phyloP scores from a whole-genome alignment of 1,140 invertebrate species.

The Orchestia grillus region DNA sequence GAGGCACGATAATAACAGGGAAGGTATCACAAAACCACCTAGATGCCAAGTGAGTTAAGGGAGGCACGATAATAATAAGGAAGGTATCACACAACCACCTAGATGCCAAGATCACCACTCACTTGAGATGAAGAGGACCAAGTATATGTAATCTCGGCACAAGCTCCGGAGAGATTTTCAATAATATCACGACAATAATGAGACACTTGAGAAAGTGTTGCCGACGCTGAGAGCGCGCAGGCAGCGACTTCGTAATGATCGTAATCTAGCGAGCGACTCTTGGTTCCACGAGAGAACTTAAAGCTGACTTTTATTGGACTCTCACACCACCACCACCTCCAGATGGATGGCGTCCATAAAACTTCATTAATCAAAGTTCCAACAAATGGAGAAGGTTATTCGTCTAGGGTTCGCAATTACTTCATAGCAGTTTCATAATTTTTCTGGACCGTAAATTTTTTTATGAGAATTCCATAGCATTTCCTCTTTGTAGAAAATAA shows the following conservation, averaged over 20 bases:
- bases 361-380: constrained; percentile 24
- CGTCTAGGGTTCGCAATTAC: not conserved
- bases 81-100: not conserved
- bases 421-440: not conserved
- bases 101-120: not conserved
- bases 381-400: not conserved
- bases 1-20: too few relatives aligned
- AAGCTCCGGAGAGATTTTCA: not conserved
- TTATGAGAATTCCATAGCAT: not conserved
- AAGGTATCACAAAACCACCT: not conserved
- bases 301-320: constrained; percentile 35
- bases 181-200: not conserved
- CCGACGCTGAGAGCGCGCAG: not conserved
- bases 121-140: not conserved
- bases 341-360: not conserved
- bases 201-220: not conserved
- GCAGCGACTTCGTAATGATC: not conserved
- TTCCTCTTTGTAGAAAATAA: too few relatives aligned
- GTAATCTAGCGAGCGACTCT: not conserved
- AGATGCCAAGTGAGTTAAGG: too few relatives aligned
- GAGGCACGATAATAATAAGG: too few relatives aligned
- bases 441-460: not conserved
- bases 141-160: not conserved
- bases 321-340: constrained; percentile 7
- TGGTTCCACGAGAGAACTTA: not conserved